Evolutionary conservation across 2,113 vertebrate species (phyloP).

Genomic region (Hymenochirus boettgeri): DNA sequence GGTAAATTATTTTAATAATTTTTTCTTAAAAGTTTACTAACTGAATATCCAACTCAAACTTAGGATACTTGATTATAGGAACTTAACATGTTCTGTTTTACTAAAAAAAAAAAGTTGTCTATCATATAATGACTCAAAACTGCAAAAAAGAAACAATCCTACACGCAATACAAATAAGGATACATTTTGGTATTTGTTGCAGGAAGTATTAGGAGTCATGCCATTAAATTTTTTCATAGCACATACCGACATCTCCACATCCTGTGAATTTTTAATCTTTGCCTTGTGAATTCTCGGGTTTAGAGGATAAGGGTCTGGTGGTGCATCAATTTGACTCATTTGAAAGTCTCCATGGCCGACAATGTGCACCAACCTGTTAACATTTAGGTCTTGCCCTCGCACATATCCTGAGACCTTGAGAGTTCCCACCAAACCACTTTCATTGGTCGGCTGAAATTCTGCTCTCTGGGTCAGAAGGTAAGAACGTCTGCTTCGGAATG

Average conservation of each 20-base stretch:
- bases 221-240: no score
- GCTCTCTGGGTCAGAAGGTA: constrained; percentile 75
- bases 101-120: no score
- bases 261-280: constrained; percentile 56
- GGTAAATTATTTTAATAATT: no score
- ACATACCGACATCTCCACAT: constrained; percentile 68
- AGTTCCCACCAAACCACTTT: constrained; percentile 67
- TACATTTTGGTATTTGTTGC: no score
- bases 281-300: constrained; percentile 56
- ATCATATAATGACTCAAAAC: no score
- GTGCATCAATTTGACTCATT: constrained; percentile 83
- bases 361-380: constrained; percentile 85
- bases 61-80: no score
- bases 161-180: no score
- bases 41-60: no score
- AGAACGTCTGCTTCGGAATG: constrained; percentile 77
- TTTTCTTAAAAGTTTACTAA: no score
- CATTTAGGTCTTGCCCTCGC: constrained; percentile 70
- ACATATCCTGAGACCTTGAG: constrained; percentile 88
- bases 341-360: constrained; percentile 91
- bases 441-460: constrained; percentile 65
- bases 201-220: no score
- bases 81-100: no score
- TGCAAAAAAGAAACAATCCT: no score
- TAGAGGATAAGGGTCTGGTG: constrained; percentile 77